Conservation (phyloP, 1,140 invertebrate species). For the Drosophila gunungcola region DNA sequence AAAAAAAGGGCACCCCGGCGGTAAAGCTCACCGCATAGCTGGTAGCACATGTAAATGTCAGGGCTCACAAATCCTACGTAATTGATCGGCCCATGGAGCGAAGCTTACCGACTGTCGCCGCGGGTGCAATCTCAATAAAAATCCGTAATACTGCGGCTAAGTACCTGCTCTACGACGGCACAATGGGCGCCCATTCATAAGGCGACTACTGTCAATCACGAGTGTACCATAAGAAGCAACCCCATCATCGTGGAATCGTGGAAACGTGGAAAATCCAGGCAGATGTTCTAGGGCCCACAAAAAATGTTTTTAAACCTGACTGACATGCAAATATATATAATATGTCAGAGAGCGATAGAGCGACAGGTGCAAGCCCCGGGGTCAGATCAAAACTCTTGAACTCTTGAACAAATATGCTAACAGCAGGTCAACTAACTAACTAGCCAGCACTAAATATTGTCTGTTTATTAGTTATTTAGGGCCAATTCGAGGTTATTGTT, state of each 20-base stretch:
- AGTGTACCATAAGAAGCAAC: conserved; percentile 10
- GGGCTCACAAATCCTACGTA: conserved; percentile 66
- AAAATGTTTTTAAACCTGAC: conserved; percentile 47
- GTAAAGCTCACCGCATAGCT: conserved; percentile 62
- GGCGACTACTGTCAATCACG: conserved; percentile 73
- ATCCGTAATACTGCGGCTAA: conserved; percentile 58
- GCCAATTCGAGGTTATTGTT: conserved; percentile 41
- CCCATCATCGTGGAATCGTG: conserved; percentile 10
- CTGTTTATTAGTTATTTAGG: conserved; percentile 14
- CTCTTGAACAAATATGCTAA: conserved; percentile 64
- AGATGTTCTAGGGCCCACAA: conserved; percentile 72
- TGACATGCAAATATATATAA: conserved; percentile 73
- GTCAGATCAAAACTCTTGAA: conserved; percentile 36
- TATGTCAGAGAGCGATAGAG: conserved; percentile 16
- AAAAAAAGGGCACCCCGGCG: conserved; percentile 39
- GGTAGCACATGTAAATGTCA: conserved; percentile 75
- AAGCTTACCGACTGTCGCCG: conserved; percentile 78
- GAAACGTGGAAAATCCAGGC: conserved; percentile 51
- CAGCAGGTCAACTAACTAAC: conserved; percentile 73
- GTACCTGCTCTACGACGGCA: conserved; percentile 63
- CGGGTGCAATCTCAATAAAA: conserved; percentile 75
- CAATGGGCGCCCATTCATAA: conserved; percentile 78
- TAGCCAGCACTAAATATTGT: conserved; percentile 23
- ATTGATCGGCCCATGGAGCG: conserved; percentile 75
- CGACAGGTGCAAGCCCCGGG: conserved; percentile 63